These are phyloP conservation scores for Cephalotes varians DNA, from an alignment of 2,888 invertebrate species.

Conservation along the genomic window DNA sequence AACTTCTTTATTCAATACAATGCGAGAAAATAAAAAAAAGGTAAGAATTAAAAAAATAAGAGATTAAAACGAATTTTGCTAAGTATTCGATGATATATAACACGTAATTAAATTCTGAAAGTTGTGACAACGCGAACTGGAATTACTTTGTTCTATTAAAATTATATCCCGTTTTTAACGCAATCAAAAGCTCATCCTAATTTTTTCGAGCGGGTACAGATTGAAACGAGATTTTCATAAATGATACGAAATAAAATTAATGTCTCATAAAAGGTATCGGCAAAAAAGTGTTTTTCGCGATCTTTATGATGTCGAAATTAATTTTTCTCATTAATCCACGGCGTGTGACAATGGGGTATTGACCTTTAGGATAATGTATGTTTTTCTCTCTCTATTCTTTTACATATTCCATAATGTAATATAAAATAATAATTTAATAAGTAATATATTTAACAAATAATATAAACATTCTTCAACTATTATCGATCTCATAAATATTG, in stretches of 20 bases:
- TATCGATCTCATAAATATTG: slow-evolving; percentile 28
- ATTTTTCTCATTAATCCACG: slow-evolving; percentile 41
- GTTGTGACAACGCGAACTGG: slow-evolving; percentile 36
- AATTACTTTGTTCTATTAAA: slow-evolving; percentile 48
- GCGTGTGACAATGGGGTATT: slow-evolving; percentile 22
- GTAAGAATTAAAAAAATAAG: background rate
- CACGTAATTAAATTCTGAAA: slow-evolving; percentile 42
- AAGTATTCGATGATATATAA: slow-evolving; percentile 30
- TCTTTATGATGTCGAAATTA: slow-evolving; percentile 52
- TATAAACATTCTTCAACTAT: slow-evolving; percentile 16
- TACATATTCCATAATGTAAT: background rate
- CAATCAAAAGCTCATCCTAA: slow-evolving; percentile 48
- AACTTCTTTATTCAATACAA: background rate
- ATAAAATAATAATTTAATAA: slow-evolving; percentile 15
- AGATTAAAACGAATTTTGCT: background rate
- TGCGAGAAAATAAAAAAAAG: background rate
- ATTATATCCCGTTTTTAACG: slow-evolving; percentile 50
- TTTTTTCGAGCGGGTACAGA: slow-evolving; percentile 44
- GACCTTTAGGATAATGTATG: slow-evolving; percentile 13
- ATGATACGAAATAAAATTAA: slow-evolving; percentile 52
- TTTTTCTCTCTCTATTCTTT: slow-evolving; percentile 6
- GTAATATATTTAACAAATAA: background rate
- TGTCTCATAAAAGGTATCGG: slow-evolving; percentile 54
- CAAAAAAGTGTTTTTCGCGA: slow-evolving; percentile 46
- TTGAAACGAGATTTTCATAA: slow-evolving; percentile 53